Conservation (phyloP, 2,113 vertebrate species). For the Acrocephalus arundinaceus region DNA sequence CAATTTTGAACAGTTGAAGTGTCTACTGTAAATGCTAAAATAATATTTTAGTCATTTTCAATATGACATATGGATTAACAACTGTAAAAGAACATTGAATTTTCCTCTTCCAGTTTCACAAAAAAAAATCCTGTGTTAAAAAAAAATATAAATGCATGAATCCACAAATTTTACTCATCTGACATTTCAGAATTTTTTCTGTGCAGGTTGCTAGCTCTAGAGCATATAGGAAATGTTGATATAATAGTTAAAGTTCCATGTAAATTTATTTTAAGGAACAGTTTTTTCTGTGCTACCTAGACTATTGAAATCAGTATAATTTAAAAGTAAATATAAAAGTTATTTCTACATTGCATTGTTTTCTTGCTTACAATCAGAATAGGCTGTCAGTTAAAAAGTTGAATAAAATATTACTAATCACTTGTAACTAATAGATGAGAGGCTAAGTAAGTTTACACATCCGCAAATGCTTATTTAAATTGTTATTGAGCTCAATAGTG, state of each 20-base stretch:
- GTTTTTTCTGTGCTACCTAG: neutral
- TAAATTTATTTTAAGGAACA: neutral
- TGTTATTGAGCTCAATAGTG: neutral
- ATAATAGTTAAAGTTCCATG: neutral
- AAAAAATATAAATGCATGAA: neutral
- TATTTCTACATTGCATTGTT: neutral
- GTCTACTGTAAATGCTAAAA: neutral
- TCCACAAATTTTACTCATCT: neutral
- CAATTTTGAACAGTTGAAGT: neutral
- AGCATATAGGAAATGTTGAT: neutral
- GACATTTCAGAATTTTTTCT: neutral
- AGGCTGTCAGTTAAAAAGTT: neutral
- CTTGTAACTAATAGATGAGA: neutral
- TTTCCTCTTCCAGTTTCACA: neutral
- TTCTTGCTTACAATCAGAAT: neutral
- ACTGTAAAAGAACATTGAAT: neutral
- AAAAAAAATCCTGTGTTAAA: neutral
- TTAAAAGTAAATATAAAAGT: neutral
- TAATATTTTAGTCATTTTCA: neutral
- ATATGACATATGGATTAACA: neutral
- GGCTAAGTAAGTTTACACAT: neutral
- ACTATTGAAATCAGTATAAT: neutral
- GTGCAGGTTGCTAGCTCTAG: neutral
- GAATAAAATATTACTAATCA: neutral
- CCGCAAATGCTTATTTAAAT: neutral